phyloP scores from a whole-genome alignment of 2,888 invertebrate genomes.

The Sminthurides aquaticus region DNA sequence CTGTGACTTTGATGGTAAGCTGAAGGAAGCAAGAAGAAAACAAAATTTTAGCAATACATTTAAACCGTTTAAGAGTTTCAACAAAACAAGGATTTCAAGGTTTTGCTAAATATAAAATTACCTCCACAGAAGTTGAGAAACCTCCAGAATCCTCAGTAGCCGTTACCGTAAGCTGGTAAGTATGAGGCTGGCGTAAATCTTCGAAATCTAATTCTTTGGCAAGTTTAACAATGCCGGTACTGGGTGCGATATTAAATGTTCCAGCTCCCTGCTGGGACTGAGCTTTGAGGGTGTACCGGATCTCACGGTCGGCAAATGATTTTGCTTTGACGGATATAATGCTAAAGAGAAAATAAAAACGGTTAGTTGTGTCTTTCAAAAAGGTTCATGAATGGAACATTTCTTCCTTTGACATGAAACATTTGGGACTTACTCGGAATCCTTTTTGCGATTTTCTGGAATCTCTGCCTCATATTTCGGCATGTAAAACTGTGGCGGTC shows the following conservation, averaged over 20 bases:
- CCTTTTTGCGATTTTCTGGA: constrained; percentile 92
- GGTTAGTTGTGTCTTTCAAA: too few species aligned
- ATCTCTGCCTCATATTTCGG: constrained; percentile 90
- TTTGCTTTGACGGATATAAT: constrained; percentile 95
- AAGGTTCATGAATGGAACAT: too few species aligned
- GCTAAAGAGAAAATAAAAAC: constrained; percentile 54
- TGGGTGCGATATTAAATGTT: constrained; percentile 89
- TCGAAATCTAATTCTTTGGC: constrained; percentile 96
- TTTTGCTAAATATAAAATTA: constrained; percentile 46
- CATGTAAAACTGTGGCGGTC: constrained; percentile 96
- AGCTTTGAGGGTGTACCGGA: constrained; percentile 89
- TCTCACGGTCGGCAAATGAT: constrained; percentile 92
- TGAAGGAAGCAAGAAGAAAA: constrained; percentile 50
- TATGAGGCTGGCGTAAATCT: constrained; percentile 85
- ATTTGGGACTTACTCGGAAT: constrained; percentile 74
- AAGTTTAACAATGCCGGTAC: constrained; percentile 88
- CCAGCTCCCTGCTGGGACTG: constrained; percentile 85
- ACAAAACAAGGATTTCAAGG: not conserved
- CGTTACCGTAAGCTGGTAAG: constrained; percentile 84
- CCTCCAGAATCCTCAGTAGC: constrained; percentile 97
- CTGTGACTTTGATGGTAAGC: constrained; percentile 87
- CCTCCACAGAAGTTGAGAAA: constrained; percentile 89
- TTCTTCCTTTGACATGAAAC: too few species aligned
- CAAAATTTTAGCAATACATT: not conserved
- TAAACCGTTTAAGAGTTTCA: not conserved